Percentiles rank a stretch among this genome's conserved stretches.
Evolutionary conservation across 2,113 vertebrate species (phyloP).

Genomic region (Microtus oregoni): DNA sequence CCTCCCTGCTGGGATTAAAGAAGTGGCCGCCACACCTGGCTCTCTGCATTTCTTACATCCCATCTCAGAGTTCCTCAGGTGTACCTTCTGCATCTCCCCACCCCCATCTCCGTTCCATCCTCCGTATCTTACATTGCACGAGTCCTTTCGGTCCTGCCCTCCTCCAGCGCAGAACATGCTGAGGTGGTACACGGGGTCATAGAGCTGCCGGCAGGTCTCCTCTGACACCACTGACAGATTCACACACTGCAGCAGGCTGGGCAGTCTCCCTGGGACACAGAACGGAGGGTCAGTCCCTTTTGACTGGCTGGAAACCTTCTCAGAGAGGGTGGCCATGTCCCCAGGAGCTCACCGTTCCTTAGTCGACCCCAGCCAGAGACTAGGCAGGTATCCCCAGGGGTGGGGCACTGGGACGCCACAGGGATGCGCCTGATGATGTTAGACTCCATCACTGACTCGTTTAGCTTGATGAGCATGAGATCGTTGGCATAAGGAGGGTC

Average conservation of each 20-base stretch:
- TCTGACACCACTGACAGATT: constrained; percentile 22
- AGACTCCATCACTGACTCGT: background rate
- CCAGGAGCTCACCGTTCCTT: background rate
- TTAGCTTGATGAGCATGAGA: constrained; percentile 68
- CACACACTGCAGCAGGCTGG: constrained; percentile 63
- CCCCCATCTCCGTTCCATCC: background rate
- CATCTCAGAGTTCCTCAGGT: background rate
- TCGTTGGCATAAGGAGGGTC: constrained; percentile 53
- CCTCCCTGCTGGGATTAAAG: background rate
- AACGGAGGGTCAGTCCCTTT: background rate
- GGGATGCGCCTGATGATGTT: constrained; percentile 48
- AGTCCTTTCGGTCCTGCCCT: constrained; percentile 29
- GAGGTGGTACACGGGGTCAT: constrained; percentile 31
- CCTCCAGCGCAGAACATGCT: constrained; percentile 76
- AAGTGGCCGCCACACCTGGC: background rate
- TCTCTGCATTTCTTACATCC: background rate
- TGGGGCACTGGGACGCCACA: constrained; percentile 46
- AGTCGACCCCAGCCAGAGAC: constrained; percentile 80
- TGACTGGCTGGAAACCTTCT: fast-evolving
- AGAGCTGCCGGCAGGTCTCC: background rate
- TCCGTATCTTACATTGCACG: constrained; percentile 45
- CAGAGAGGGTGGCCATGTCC: fast-evolving
- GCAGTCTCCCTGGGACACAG: constrained; percentile 25
- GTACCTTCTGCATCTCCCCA: background rate
- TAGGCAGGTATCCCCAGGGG: constrained; percentile 47